These are phyloP conservation scores for Gymnorhina tibicen DNA, from an alignment of 2,113 vertebrate species.

Conservation along the genomic window DNA sequence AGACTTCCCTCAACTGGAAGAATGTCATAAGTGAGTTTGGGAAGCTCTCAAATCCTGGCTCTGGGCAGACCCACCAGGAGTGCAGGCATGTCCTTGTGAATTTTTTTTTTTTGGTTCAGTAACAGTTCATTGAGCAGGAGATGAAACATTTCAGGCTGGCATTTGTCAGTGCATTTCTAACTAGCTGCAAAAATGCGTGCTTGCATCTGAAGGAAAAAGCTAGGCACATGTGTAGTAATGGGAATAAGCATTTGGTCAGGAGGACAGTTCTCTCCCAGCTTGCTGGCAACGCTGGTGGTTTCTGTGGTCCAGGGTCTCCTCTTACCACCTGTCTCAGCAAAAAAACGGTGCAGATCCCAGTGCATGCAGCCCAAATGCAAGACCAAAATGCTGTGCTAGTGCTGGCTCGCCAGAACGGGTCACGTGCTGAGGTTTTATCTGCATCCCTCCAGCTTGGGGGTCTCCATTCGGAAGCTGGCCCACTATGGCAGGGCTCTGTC, in stretches of 20 bases:
- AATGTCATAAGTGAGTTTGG: background rate
- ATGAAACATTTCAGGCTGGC: background rate
- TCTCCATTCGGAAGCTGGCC: background rate
- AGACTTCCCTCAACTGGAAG: background rate
- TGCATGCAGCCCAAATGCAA: background rate
- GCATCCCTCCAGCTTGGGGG: background rate
- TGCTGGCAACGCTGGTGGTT: background rate
- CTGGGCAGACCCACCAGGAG: background rate
- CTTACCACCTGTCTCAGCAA: background rate
- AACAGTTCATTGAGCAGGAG: background rate
- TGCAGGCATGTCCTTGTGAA: background rate
- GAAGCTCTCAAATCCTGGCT: background rate
- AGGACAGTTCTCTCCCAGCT: background rate
- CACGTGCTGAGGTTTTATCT: rapidly evolving
- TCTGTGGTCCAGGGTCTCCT: background rate
- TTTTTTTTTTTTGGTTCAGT: background rate
- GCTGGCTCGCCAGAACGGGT: background rate
- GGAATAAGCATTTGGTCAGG: background rate
- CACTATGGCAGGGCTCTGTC: rapidly evolving
- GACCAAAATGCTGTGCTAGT: background rate
- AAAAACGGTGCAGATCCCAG: background rate
- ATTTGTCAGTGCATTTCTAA: constrained; percentile 15
- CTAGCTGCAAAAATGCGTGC: background rate
- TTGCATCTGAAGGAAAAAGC: background rate
- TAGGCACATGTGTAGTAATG: background rate